These are phyloP conservation scores for Hydroisotoma schaefferi DNA, from an alignment of 2,888 invertebrate species.

Conservation along the genomic window DNA sequence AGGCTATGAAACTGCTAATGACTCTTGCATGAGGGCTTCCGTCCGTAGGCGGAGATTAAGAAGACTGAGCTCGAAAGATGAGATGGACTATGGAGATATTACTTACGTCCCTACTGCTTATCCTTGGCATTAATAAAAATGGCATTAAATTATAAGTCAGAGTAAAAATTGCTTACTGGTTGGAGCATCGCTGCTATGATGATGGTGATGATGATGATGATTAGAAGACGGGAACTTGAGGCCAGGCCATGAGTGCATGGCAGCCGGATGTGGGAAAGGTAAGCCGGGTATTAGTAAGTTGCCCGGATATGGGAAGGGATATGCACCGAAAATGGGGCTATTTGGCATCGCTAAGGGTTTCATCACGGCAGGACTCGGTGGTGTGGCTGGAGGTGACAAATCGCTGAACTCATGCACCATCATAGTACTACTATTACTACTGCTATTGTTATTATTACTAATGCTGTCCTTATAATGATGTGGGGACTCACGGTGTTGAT, in stretches of 20 bases:
- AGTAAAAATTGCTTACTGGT: slow-evolving; percentile 37
- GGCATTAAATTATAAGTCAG: neutral
- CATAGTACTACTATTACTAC: slow-evolving; percentile 21
- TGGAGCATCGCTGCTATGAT: slow-evolving; percentile 36
- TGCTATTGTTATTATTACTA: slow-evolving; percentile 17
- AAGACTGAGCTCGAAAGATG: too few relatives aligned
- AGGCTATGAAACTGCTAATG: slow-evolving; percentile 7
- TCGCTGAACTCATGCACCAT: slow-evolving; percentile 45
- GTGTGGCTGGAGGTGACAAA: slow-evolving; percentile 49
- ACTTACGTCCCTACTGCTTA: neutral
- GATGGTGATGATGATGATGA: too few relatives aligned
- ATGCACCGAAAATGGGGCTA: slow-evolving; percentile 46
- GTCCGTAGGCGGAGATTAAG: slow-evolving; percentile 6
- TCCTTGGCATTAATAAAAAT: neutral
- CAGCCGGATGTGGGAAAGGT: slow-evolving; percentile 44
- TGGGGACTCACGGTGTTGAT: too few relatives aligned
- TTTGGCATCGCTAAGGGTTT: slow-evolving; percentile 48
- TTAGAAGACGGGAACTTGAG: slow-evolving; percentile 43
- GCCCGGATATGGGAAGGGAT: slow-evolving; percentile 48
- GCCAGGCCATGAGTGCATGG: slow-evolving; percentile 43
- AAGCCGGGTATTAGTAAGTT: slow-evolving; percentile 47
- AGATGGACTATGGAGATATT: neutral
- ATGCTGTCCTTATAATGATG: slow-evolving; percentile 17
- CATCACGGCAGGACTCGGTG: slow-evolving; percentile 47
- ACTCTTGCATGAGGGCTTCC: slow-evolving; percentile 5